Percentiles rank a stretch among this genome's conserved stretches.
These are phyloP conservation scores for Danio tinwini DNA, from an alignment of 2,797 vertebrate genomes.

Conservation along the genomic window DNA sequence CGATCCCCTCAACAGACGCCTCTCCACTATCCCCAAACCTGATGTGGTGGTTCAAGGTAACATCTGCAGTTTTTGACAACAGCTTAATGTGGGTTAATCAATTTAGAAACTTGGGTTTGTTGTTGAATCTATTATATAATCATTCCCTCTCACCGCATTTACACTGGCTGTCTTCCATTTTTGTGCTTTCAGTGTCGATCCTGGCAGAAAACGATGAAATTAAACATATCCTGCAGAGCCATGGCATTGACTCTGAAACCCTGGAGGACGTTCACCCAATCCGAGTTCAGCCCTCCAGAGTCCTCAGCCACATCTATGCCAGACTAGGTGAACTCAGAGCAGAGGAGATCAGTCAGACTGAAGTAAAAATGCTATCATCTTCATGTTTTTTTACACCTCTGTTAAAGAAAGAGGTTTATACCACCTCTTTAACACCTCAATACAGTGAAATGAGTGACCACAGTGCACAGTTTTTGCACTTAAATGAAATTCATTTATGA, in stretches of 20 bases:
- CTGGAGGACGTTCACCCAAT: slow-evolving; percentile 89
- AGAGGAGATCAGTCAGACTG: neutral
- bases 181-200: slow-evolving; percentile 83
- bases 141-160: neutral
- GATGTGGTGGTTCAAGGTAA: slow-evolving; percentile 96
- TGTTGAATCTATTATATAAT: slow-evolving; percentile 21
- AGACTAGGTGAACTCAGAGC: slow-evolving; percentile 81
- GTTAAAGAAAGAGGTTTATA: neutral
- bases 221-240: slow-evolving; percentile 83
- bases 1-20: slow-evolving; percentile 93
- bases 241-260: slow-evolving; percentile 86
- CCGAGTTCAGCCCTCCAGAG: slow-evolving; percentile 92
- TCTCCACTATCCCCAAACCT: slow-evolving; percentile 92
- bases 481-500: too few relatives aligned
- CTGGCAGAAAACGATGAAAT: slow-evolving; percentile 92
- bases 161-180: neutral
- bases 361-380: neutral
- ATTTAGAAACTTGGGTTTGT: slow-evolving; percentile 18
- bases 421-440: too few relatives aligned
- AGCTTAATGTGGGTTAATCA: slow-evolving; percentile 7
- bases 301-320: slow-evolving; percentile 96
- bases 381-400: neutral
- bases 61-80: neutral
- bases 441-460: too few relatives aligned
- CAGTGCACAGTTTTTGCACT: too few relatives aligned